Evolutionary conservation across 2,113 vertebrate genomes (phyloP).

Genomic region (Callospermophilus lateralis): DNA sequence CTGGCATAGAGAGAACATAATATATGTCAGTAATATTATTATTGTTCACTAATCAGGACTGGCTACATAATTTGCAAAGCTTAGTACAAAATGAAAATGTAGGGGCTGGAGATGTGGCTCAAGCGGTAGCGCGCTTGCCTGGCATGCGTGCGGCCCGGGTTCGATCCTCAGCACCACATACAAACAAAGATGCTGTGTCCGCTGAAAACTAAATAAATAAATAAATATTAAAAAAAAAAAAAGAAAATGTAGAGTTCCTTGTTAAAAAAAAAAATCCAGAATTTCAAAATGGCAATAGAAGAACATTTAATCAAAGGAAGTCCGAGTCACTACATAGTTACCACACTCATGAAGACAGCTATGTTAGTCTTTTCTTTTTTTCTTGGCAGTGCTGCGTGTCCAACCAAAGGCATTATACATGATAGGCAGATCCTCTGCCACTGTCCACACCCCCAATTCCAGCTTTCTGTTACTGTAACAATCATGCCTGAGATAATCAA

Average conservation of each 20-base stretch:
- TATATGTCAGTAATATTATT: slow-evolving; percentile 16
- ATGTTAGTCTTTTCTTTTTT: too few relatives aligned
- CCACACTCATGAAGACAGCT: neutral
- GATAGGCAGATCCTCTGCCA: too few relatives aligned
- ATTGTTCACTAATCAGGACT: neutral
- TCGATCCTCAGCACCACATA: too few relatives aligned
- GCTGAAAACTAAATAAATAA: too few relatives aligned
- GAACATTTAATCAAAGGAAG: neutral
- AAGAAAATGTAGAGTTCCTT: neutral
- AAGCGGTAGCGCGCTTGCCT: too few relatives aligned
- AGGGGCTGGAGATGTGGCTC: too few relatives aligned
- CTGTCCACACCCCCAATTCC: too few relatives aligned
- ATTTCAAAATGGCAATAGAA: neutral
- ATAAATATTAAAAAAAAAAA: slow-evolving; percentile 68
- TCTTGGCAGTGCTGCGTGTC: too few relatives aligned
- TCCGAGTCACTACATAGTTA: neutral
- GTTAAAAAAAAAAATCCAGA: slow-evolving; percentile 47
- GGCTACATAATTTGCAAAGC: neutral
- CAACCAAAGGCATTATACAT: too few relatives aligned
- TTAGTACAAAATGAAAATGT: slow-evolving; percentile 6
- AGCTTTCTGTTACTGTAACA: neutral
- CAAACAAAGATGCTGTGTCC: too few relatives aligned
- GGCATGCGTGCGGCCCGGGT: too few relatives aligned
- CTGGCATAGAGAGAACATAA: slow-evolving; percentile 35
- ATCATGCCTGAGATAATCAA: neutral